Conservation (phyloP, 2,113 vertebrate species). For the Bos indicus region DNA sequence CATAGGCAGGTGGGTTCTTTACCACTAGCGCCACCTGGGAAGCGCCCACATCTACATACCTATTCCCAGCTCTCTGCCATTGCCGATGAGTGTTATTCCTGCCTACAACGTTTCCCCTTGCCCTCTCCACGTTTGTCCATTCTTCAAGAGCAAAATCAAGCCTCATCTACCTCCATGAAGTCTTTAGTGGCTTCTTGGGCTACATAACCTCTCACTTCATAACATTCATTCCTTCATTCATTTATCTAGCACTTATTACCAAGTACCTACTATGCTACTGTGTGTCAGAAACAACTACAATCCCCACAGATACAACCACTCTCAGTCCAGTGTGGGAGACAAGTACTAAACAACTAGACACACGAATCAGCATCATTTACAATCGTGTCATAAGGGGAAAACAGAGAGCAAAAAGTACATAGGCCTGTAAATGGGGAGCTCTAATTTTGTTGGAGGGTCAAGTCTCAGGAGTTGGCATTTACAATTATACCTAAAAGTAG, state of each 20-base stretch:
- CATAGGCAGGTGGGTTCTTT: not conserved
- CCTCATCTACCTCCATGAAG: not conserved
- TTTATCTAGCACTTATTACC: not conserved
- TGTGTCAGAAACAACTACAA: not conserved
- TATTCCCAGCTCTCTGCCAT: not conserved
- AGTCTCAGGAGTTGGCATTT: not conserved
- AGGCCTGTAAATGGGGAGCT: not conserved
- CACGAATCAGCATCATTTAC: not conserved
- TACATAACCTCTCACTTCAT: not conserved
- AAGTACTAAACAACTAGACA: not conserved
- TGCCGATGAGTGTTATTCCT: not conserved
- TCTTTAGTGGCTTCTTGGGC: not conserved
- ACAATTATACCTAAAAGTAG: not conserved
- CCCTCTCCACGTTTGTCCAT: not conserved
- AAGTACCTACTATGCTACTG: not conserved
- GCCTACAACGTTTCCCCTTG: not conserved
- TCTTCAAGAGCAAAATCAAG: not conserved
- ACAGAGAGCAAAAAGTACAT: not conserved
- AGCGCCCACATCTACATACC: not conserved
- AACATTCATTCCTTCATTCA: not conserved
- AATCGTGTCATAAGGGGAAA: not conserved
- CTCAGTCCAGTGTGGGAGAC: not conserved
- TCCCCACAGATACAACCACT: not conserved
- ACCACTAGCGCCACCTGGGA: not conserved
- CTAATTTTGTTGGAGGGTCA: not conserved